Evolutionary conservation across 2,888 invertebrate species (phyloP).

Genomic region (Acrobasis suavella): DNA sequence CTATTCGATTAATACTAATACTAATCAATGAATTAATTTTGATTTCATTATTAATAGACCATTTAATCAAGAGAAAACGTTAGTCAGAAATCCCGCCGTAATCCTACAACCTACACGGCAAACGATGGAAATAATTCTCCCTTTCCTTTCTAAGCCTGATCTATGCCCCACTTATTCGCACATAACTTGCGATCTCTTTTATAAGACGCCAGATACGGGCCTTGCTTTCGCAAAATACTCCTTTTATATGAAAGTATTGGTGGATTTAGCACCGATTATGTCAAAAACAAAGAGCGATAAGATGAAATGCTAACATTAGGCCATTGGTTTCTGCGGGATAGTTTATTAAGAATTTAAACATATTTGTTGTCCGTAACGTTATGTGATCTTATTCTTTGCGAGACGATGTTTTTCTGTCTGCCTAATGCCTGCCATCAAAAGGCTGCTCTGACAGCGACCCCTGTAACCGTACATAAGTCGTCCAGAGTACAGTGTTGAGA

Average conservation of each 20-base stretch:
- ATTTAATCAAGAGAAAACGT: not conserved
- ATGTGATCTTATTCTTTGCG: too few relatives aligned
- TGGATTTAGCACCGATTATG: constrained; percentile 10
- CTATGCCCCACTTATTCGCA: constrained; percentile 15
- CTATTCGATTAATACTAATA: too few relatives aligned
- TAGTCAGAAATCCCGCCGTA: constrained; percentile 9
- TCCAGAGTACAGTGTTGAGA: too few relatives aligned
- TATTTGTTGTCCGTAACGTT: too few relatives aligned
- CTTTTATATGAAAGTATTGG: constrained; percentile 15
- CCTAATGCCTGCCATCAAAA: too few relatives aligned
- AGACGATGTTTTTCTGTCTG: too few relatives aligned
- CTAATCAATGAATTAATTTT: too few relatives aligned
- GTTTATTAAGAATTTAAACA: not conserved
- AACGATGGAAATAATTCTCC: constrained; percentile 17
- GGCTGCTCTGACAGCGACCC: too few relatives aligned
- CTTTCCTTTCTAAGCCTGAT: constrained; percentile 14
- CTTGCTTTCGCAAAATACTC: not conserved
- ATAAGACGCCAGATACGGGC: constrained; percentile 2
- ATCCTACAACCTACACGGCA: constrained; percentile 3
- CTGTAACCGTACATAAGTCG: too few relatives aligned
- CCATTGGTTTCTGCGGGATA: not conserved
- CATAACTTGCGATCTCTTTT: constrained; percentile 21
- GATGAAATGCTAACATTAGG: not conserved
- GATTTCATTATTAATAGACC: too few relatives aligned
- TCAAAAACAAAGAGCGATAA: constrained; percentile 5